Base-by-base conservation (phyloP, 2,888 invertebrate species). In the Lucinisca nassula region DNA sequence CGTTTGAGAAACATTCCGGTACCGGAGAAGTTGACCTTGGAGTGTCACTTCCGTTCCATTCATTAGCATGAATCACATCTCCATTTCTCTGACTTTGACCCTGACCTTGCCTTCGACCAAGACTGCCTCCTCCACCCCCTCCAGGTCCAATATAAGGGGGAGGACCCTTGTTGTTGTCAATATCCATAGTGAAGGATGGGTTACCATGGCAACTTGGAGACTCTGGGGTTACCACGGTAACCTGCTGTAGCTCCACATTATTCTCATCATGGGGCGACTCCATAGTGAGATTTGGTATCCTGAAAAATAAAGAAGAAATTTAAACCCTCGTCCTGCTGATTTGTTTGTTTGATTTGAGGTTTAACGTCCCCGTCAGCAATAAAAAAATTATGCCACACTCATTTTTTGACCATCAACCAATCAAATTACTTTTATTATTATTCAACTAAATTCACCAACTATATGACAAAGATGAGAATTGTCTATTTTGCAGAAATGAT, bases 181-280 rank as follows among this genome's bases (percentile, higher is more conserved):
- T 78, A 24, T 89, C 87, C 87, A 87, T 89, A 30, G 87, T 35
- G 67, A 89, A 89, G n/a, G 45, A 78, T n/a, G 87, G 89, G 70
- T 89, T 87, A n/a, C 82, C 38, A 55, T 89, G 87, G 8, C 67
- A 35, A 67, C 35, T 32, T 4, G 67, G 67, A 67, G 67, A 67
- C 4, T 67, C 67, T 67, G 67, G 67, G 14, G 67, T 67, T 10
- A 30, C 30, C 35, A 67, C 67, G 67, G 67, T 67, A 35, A 84
- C 70, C n/a, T 80, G 49, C 40, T 75, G 32, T 10, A 84, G 58
- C 14, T 40, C 70, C n/a, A 84, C 70, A 75, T 75, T 35, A 61
- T 84, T 74, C 38, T 76, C 75, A 55, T 58, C 77, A 37, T 24
- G 30, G n/a, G 37, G 55, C 1, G 27, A 55, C 32, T 77, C 77